Evolutionary conservation across 2,113 vertebrate genomes (phyloP), one percentile per base, ranked within the genome.

Genomic region (Chinchilla lanigera): DNA sequence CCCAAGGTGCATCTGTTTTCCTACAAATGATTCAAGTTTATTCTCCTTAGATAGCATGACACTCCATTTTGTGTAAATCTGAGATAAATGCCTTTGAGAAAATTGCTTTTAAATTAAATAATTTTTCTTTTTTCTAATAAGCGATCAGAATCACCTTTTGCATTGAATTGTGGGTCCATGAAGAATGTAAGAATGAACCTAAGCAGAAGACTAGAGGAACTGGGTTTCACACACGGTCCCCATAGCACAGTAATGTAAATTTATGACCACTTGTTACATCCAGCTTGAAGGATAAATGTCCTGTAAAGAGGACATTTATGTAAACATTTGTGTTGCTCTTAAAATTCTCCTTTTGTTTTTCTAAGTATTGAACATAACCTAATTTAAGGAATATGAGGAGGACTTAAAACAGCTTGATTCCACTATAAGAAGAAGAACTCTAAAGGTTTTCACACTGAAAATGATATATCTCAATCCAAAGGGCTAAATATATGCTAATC

Each of bases 51-150:
- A 7, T 30, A 78, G 28, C 3, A 3, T 17, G 28, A 7, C 44
- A 50, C 44, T 14, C 26, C 44, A 30, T 33, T 78, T 30, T 50
- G 44, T 78, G 44, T 78, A 83, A 94, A 65, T 3, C 22, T 44
- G 7, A 65, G 22, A 60, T 50, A 54, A 90, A 65, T 65, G n/a
- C 33, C 65, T 95, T 58, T 90, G 50, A 90, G 81, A 84, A 16
- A 19, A 86, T 93, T 93, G 9, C n/a, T 97, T 92, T n/a, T 28
- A 61, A 38, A 47, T n/a, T 50, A 60, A 86, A 77, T 69, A 3
- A 75, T 87, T 61, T 35, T n/a, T 93, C 38, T 95, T 56, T 7
- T 96, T 89, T 89, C 4, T 63, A 90, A 81, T 30, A 86, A 50
- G 35, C n/a, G 35, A 44, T 87, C 33, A 52, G 14, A 89, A 86